Evolutionary conservation across 2,888 invertebrate genomes (phyloP), one percentile per base, ranked within the genome.

Genomic region (Muscina levida): DNA sequence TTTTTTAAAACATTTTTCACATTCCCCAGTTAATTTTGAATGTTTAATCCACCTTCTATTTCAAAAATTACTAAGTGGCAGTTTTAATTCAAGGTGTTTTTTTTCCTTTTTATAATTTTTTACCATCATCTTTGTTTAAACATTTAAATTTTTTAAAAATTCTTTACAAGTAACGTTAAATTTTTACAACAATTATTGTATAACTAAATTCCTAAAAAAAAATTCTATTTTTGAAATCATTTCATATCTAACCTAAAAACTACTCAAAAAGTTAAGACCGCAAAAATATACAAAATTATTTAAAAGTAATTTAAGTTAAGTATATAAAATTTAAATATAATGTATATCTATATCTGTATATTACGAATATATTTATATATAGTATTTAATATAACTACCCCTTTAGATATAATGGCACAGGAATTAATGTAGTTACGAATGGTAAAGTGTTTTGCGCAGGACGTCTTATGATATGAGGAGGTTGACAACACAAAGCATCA

Each of bases 401-500:
- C 62, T 26, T 39, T 62, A 62, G 42, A 62, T 53, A 53, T 53
- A 62, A 62, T 62, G 62, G 62, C 62, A 62, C 62, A 62, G 62
- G 62, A 39, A 42, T 42, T 22, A 42, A 57, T 57, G 53, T 53
- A 53, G 53, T 31, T 31, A 31, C 31, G 31, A 31, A 31, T 31
- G 31, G 31, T 53, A 22, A 24, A 53, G 15, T 15, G 37, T 26
- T 57, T 57, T 37, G 24, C 31, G 31, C 3, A 31, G 3, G 31
- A 31, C 31, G 31, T 5, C n/a, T n/a, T n/a, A n/a, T n/a, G n/a
- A n/a, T n/a, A n/a, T n/a, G n/a, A n/a, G n/a, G n/a, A n/a, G n/a
- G n/a, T n/a, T n/a, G n/a, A n/a, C n/a, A n/a, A n/a, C n/a, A n/a
- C n/a, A 31, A 31, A 31, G 3, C 31, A 31, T 31, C 31, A 31